A percentile compares a stretch with the other conserved stretches of the same genome.
Conservation (phyloP, 2,113 vertebrate genomes). For the Brachypteracias leptosomus region DNA sequence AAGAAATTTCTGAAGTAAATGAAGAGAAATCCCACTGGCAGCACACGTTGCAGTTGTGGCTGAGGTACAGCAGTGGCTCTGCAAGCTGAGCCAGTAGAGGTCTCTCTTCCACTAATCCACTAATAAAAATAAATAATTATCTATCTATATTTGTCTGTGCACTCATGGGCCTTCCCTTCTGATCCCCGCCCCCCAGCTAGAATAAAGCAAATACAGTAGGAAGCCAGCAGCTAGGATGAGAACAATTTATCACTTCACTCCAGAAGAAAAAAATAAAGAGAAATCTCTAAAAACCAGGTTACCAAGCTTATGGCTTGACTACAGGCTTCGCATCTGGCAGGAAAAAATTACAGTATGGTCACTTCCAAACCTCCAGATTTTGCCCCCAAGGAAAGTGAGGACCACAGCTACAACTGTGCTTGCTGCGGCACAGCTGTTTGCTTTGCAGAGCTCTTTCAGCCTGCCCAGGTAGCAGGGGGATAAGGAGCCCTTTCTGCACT, state of each 20-base stretch:
- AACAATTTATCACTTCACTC: neutral
- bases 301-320: neutral
- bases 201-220: neutral
- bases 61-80: neutral
- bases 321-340: neutral
- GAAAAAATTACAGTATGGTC: neutral
- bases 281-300: no score
- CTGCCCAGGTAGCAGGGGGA: neutral
- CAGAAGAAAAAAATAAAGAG: no score
- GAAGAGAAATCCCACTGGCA: neutral
- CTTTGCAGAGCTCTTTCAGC: neutral
- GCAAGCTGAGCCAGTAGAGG: constrained; percentile 68
- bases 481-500: neutral
- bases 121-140: constrained; percentile 14
- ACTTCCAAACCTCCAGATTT: neutral
- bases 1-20: neutral
- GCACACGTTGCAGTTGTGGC: rapidly evolving
- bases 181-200: neutral
- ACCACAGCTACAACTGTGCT: neutral
- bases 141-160: neutral
- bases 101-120: constrained; percentile 67
- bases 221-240: neutral
- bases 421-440: neutral
- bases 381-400: neutral
- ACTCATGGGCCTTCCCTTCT: neutral